Evolutionary conservation across 2,113 vertebrate genomes (phyloP).

Genomic region (Siphamia tubifer): DNA sequence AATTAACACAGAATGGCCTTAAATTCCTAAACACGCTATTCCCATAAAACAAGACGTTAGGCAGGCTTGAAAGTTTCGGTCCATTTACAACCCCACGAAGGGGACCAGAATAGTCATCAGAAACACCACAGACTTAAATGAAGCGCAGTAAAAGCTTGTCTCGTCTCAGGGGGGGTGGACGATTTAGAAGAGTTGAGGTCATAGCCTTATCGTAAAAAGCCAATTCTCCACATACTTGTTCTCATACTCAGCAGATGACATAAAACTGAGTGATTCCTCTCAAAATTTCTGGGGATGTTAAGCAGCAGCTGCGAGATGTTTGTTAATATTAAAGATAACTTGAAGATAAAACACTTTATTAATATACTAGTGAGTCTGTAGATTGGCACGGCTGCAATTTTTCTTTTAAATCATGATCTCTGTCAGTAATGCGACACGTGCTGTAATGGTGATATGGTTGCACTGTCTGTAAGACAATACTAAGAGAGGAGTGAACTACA

Average conservation of each 20-base stretch:
- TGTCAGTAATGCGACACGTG: slow-evolving; percentile 59
- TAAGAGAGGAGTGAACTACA: slow-evolving; percentile 49
- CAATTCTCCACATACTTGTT: slow-evolving; percentile 58
- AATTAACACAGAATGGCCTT: slow-evolving; percentile 52
- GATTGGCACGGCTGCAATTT: slow-evolving; percentile 3
- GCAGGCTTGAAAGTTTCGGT: slow-evolving; percentile 59
- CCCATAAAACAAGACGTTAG: slow-evolving; percentile 62
- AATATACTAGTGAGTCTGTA: neutral
- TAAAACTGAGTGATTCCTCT: neutral
- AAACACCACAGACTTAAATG: slow-evolving; percentile 60
- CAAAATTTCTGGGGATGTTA: neutral
- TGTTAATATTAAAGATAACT: neutral
- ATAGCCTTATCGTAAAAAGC: slow-evolving; percentile 56
- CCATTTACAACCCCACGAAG: slow-evolving; percentile 52
- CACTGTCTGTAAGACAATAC: slow-evolving; percentile 70
- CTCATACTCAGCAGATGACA: slow-evolving; percentile 18
- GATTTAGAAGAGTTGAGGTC: slow-evolving; percentile 51
- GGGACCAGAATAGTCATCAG: slow-evolving; percentile 65
- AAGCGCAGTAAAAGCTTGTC: slow-evolving; percentile 60
- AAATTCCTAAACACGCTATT: slow-evolving; percentile 48
- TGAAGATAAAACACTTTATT: neutral
- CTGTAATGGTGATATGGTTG: slow-evolving; percentile 62
- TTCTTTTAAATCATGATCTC: slow-evolving; percentile 40
- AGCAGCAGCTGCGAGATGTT: neutral
- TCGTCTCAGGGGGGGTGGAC: slow-evolving; percentile 54